Evolutionary conservation across 2,888 invertebrate species (phyloP).

Genomic region (Gastracanthus pulcherrimus): DNA sequence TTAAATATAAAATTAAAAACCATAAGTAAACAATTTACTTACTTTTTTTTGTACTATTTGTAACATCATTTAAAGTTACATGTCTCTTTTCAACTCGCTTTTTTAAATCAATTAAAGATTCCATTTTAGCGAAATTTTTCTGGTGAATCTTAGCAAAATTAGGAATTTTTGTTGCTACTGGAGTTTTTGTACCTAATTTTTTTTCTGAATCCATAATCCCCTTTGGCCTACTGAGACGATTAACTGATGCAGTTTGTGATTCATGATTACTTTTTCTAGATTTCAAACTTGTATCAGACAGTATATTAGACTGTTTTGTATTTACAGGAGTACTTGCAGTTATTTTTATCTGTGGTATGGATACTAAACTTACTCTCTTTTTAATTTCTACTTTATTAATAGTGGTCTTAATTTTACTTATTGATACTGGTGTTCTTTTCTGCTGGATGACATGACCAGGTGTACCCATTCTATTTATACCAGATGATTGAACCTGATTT

Average conservation of each 20-base stretch:
- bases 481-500: background rate
- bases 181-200: constrained; percentile 65
- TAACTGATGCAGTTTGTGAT: constrained; percentile 73
- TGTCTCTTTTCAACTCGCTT: constrained; percentile 68
- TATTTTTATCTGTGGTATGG: constrained; percentile 11
- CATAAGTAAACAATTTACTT: background rate
- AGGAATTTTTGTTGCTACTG: constrained; percentile 80
- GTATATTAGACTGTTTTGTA: constrained; percentile 58
- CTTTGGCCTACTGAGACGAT: constrained; percentile 76
- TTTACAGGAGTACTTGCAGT: constrained; percentile 10
- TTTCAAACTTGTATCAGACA: constrained; percentile 35
- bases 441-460: constrained; percentile 53
- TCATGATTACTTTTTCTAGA: constrained; percentile 31
- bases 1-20: background rate
- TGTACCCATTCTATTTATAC: constrained; percentile 55
- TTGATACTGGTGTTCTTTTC: constrained; percentile 24
- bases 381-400: constrained; percentile 22
- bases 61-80: constrained; percentile 56
- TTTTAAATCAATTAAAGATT: constrained; percentile 81
- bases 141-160: constrained; percentile 85
- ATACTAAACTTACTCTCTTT: constrained; percentile 18
- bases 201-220: constrained; percentile 63
- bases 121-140: constrained; percentile 83
- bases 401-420: constrained; percentile 30
- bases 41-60: constrained; percentile 55